Base-by-base conservation (phyloP, 2,797 vertebrate genomes). In the Salmo trutta region DNA sequence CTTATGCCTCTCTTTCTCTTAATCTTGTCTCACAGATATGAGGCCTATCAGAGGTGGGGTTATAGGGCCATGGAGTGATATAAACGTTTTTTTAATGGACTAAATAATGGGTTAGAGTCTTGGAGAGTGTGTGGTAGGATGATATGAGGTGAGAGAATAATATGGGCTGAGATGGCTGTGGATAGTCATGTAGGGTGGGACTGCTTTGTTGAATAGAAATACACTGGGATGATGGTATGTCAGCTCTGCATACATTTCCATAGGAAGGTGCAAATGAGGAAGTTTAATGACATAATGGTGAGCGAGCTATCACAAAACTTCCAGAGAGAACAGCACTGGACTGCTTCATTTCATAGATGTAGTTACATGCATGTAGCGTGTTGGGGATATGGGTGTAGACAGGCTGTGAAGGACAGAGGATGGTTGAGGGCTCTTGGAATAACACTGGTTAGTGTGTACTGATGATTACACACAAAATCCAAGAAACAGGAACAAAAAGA, bases 401-500 rank as follows among this genome's bases (percentile, higher is more conserved):
- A 54, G 71, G 29, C 17, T 6, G 65, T 8, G 19, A 19, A 41
- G 17, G 54, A 51, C 52, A 62, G 76, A 65, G 80, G 33, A 64
- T 77, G 24, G 71, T 70, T 41, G 76, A 75, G 17, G 16, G 54
- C 54, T 59, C 17, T 59, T 59, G 54, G 5, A 21, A 59, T 59
- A 21, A 6, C 6, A 7, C 54, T 56, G 73, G 74, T 81, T 77
- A 79, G 76, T 79, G 69, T 79, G 73, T 78, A 81, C 75, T 78
- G 69, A 47, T 77, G 78, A 82, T 88, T 87, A 83, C 47, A 59
- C 24, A 67, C 65, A 1, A 29, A 17, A 33, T 47, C 41, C 10
- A 47, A 47, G 41, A 47, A 76, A 68, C 73, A 81, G 29, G 83
- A 73, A 83, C 69, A 71, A 73, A 79, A 47, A 47, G 10, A 3